Percentiles rank a stretch among this genome's conserved stretches.
These are phyloP conservation scores for Pristionchus fissidentatus DNA, from an alignment of 2,888 invertebrate species.

Conservation along the genomic window DNA sequence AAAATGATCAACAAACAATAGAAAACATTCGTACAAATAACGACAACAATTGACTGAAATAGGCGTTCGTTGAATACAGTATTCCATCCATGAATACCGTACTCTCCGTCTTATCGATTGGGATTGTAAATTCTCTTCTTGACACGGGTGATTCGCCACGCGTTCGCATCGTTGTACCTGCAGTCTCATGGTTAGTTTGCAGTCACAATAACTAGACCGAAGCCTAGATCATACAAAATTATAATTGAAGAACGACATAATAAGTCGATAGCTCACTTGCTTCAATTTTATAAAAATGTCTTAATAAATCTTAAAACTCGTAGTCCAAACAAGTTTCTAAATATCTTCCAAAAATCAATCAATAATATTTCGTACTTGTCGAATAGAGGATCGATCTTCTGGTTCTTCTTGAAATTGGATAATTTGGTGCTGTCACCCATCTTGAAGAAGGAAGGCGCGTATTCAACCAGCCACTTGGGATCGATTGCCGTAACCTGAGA, in stretches of 20 bases:
- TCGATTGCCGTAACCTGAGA: slow-evolving; percentile 83
- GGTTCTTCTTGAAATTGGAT: slow-evolving; percentile 98
- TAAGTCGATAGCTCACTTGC: too few relatives aligned
- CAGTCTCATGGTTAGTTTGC: not conserved
- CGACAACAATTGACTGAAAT: not conserved
- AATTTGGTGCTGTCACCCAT: slow-evolving; percentile 98
- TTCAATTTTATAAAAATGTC: too few relatives aligned
- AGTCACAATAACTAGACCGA: not conserved
- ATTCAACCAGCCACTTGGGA: slow-evolving; percentile 98
- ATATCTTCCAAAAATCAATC: slow-evolving; percentile 81
- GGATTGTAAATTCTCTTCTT: slow-evolving; percentile 76
- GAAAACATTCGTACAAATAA: slow-evolving; percentile 8
- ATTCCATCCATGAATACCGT: not conserved
- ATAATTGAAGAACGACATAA: not conserved
- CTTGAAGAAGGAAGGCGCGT: slow-evolving; percentile 98
- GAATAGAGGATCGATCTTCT: slow-evolving; percentile 94
- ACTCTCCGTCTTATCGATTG: slow-evolving; percentile 67
- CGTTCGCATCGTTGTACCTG: slow-evolving; percentile 88
- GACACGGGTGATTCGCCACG: slow-evolving; percentile 92
- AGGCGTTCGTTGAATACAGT: not conserved
- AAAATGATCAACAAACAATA: slow-evolving; percentile 1
- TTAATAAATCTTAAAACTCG: too few relatives aligned
- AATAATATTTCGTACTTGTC: slow-evolving; percentile 82
- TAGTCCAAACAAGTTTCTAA: too few relatives aligned
- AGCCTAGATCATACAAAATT: too few relatives aligned